Percentiles rank a stretch among this genome's conserved stretches.
These are phyloP conservation scores for Sympetrum striolatum DNA, from an alignment of 2,888 invertebrate genomes.

Conservation along the genomic window DNA sequence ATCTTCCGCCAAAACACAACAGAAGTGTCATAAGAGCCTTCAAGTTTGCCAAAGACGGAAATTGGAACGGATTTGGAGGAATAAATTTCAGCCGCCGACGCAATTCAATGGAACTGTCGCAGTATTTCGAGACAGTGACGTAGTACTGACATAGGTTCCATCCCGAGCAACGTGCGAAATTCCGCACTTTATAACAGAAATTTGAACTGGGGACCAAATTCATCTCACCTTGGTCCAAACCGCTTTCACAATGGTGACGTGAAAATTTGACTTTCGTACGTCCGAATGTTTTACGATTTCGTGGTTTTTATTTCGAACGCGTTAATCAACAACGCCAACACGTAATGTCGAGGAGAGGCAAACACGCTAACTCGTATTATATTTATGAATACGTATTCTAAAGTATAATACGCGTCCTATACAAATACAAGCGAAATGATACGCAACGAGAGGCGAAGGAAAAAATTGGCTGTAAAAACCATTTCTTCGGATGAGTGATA, in stretches of 20 bases:
- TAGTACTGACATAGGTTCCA: not conserved
- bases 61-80: too few relatives aligned
- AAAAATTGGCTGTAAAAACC: not conserved
- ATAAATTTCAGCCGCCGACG: too few relatives aligned
- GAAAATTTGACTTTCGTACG: slow-evolving; percentile 22
- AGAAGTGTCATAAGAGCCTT: too few relatives aligned
- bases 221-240: slow-evolving; percentile 26
- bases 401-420: not conserved
- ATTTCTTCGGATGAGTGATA: not conserved
- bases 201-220: slow-evolving; percentile 20
- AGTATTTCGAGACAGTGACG: not conserved
- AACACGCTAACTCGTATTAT: not conserved
- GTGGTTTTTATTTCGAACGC: not conserved
- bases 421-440: not conserved
- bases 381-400: not conserved
- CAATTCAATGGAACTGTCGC: not conserved
- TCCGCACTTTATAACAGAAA: slow-evolving; percentile 25
- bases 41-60: too few relatives aligned
- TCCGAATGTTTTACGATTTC: slow-evolving; percentile 11
- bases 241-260: slow-evolving; percentile 17
- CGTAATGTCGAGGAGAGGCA: not conserved
- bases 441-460: not conserved
- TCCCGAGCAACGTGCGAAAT: slow-evolving; percentile 6
- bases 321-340: slow-evolving; percentile 27
- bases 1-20: too few relatives aligned